Evolutionary conservation across 2,888 invertebrate genomes (phyloP).

Genomic region (Amblyteles armatorius): DNA sequence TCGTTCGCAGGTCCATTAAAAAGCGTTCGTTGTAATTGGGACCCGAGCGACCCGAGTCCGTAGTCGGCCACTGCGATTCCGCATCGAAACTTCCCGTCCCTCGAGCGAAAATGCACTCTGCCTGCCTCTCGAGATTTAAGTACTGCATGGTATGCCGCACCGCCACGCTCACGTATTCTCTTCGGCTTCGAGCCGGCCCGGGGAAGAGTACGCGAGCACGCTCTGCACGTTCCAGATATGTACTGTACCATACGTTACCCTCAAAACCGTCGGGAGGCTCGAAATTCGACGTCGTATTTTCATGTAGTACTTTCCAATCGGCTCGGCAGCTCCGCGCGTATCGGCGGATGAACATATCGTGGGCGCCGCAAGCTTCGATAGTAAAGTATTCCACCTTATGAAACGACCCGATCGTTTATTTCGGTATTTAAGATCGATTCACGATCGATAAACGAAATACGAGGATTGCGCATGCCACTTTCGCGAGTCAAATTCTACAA

Average conservation of each 20-base stretch:
- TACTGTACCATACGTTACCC: conserved; percentile 27
- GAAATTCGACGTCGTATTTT: conserved; percentile 46
- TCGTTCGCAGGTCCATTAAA: conserved; percentile 77
- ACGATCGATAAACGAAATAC: conserved; percentile 22
- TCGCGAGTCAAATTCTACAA: conserved; percentile 16
- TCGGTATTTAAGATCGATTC: conserved; percentile 6
- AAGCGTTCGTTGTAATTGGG: conserved; percentile 78
- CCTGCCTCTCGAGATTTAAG: conserved; percentile 77
- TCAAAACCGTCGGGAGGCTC: conserved; percentile 22
- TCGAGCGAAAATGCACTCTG: conserved; percentile 55
- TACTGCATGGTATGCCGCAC: conserved; percentile 73
- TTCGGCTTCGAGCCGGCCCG: not conserved
- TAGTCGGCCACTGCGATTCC: conserved; percentile 70
- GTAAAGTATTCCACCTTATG: conserved; percentile 39
- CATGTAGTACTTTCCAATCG: conserved; percentile 33
- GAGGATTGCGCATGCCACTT: not conserved
- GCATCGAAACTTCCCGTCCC: conserved; percentile 52
- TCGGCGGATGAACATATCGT: conserved; percentile 21
- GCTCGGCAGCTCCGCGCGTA: not conserved
- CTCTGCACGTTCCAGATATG: conserved; percentile 67
- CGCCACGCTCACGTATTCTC: conserved; percentile 76
- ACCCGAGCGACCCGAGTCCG: conserved; percentile 43
- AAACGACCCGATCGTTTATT: conserved; percentile 23
- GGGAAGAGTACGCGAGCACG: conserved; percentile 60
- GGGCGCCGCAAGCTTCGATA: conserved; percentile 23